phyloP scores from a whole-genome alignment of 2,888 invertebrate species.

The Agriopis leucophaearia region DNA sequence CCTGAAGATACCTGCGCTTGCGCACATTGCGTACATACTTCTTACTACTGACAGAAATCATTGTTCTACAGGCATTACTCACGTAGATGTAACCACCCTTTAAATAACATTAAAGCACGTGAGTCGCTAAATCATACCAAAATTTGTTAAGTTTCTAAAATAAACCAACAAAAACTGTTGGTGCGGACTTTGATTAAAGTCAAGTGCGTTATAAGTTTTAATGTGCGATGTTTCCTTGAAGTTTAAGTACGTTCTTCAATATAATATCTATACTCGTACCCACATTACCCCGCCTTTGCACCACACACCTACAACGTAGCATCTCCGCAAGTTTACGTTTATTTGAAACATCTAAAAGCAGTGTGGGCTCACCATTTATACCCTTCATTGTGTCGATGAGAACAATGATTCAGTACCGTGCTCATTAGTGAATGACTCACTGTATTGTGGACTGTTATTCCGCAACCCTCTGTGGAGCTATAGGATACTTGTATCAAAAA shows the following conservation, averaged over 20 bases:
- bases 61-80: too few species aligned
- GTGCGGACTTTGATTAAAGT: neutral
- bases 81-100: too few species aligned
- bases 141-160: neutral
- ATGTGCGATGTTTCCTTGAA: neutral
- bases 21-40: neutral
- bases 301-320: neutral
- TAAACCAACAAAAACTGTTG: neutral
- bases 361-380: constrained; percentile 53
- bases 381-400: constrained; percentile 63
- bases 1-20: neutral
- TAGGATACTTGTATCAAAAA: too few species aligned
- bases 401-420: constrained; percentile 73
- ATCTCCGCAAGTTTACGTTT: constrained; percentile 5
- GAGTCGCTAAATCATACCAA: too few species aligned
- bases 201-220: neutral
- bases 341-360: constrained; percentile 17
- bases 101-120: too few species aligned
- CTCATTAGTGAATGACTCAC: constrained; percentile 71
- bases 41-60: too few species aligned
- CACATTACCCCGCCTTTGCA: constrained; percentile 2
- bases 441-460: constrained; percentile 47
- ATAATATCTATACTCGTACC: too few species aligned
- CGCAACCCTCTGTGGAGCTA: constrained; percentile 32
- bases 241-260: neutral